Evolutionary conservation across 2,797 vertebrate species (phyloP).

Genomic region (Cyprinodon diabolis): DNA sequence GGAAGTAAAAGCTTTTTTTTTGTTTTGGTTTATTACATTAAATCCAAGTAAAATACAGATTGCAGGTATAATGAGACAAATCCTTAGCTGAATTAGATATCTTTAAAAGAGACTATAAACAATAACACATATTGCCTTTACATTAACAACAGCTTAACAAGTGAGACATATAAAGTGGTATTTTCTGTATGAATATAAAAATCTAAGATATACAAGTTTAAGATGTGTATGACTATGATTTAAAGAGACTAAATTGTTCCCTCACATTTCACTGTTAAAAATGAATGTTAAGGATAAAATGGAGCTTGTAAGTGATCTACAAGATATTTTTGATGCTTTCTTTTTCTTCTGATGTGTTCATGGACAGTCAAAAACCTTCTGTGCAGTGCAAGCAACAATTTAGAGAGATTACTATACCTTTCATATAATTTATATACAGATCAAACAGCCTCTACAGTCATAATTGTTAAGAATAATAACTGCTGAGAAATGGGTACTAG

Average conservation of each 20-base stretch:
- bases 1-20: too few species aligned
- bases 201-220: neutral
- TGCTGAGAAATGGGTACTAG: neutral
- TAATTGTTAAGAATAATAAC: neutral
- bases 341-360: neutral
- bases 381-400: neutral
- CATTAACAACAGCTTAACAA: neutral
- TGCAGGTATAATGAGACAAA: too few species aligned
- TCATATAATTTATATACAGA: neutral
- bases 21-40: too few species aligned
- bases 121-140: neutral
- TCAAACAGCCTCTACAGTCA: neutral
- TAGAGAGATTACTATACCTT: neutral
- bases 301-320: neutral
- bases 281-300: neutral
- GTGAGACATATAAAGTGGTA: neutral
- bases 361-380: neutral
- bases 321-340: too few species aligned
- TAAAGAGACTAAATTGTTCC: neutral
- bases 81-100: too few species aligned
- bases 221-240: neutral
- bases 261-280: neutral
- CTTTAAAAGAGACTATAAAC: too few species aligned
- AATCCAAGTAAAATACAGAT: too few species aligned
- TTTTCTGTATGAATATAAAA: neutral